Evolutionary conservation across 2,797 vertebrate genomes (phyloP), one percentile per base, ranked within the genome.

Genomic region (Eurystomus glaucurus): DNA sequence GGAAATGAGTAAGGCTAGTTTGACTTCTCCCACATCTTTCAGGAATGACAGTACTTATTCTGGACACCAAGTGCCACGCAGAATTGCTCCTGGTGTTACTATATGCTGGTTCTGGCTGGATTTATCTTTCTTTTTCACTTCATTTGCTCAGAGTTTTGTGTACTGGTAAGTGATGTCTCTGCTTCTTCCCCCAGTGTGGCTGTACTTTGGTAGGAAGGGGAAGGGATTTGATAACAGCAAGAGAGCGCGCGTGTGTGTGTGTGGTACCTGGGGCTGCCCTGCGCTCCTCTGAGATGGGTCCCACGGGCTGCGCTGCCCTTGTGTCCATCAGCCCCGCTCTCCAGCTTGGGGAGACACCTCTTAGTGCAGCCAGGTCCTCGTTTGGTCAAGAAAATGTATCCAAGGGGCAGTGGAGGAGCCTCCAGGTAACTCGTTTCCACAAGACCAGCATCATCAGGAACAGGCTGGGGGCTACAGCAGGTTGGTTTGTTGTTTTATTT

Each of bases 261-360:
- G 28, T 26, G 57, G 26, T 22, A 37, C n/a, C 39, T 8, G 2
- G 55, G 54, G 46, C 28, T 95, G 69, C 35, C 31, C 55, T 37
- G 19, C 19, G 1, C 17, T 54, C 43, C 55, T 10, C 4, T 11
- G 64, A 11, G n/a, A 10, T 1, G 26, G 51, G 13, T 69, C 48
- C 74, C 21, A 0, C 9, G 52, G 17, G 51, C 41, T 78, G 31
- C 2, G 2, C 31, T 43, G 31, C 37, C 37, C 51, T 23, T 31
- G 55, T 33, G 61, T 11, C 50, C 77, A 18, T n/a, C 50, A 57
- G 33, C 20, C 35, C 60, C 6, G 1, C 15, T 71, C 57, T 48
- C 17, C 0, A 0, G n/a, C 41, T 2, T 2, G 0, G 35, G 25
- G 14, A 57, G 16, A 12, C 37, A 18, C 13, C 41, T 46, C 16